These are phyloP conservation scores for Azemiops feae DNA, from an alignment of 2,113 vertebrate genomes.

Conservation along the genomic window DNA sequence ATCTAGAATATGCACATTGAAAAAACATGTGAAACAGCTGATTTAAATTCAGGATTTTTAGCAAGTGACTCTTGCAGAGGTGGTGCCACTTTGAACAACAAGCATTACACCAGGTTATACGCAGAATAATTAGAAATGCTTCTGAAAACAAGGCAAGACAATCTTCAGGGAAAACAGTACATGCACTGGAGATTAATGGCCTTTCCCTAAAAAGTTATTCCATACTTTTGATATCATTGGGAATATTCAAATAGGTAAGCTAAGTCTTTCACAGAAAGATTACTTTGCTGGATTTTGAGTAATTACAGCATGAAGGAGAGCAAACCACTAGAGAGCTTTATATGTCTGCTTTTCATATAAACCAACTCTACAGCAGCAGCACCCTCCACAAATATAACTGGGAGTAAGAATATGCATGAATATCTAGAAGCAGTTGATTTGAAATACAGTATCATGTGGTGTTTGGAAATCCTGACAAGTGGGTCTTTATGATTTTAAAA, in stretches of 20 bases:
- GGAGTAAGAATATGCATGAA: background rate
- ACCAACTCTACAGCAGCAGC: background rate
- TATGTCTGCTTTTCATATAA: background rate
- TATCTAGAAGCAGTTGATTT: background rate
- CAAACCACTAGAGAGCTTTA: background rate
- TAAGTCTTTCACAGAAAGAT: background rate
- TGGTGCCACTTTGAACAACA: background rate
- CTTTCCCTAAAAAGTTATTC: background rate
- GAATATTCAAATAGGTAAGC: background rate
- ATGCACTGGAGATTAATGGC: background rate
- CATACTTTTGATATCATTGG: background rate
- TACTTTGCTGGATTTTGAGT: background rate
- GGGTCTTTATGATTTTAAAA: background rate
- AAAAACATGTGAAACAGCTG: background rate
- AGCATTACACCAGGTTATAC: background rate
- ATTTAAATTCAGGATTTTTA: background rate
- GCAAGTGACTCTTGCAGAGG: background rate
- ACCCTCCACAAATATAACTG: background rate
- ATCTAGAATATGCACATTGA: background rate
- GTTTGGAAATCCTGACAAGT: background rate
- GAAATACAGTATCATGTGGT: background rate
- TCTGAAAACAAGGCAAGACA: background rate
- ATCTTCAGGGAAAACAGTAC: background rate
- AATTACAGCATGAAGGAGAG: background rate
- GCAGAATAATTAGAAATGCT: background rate